Percentiles rank a stretch among this genome's conserved stretches.
Evolutionary conservation across 2,113 vertebrate species (phyloP).

Genomic region (Holacanthus passer): DNA sequence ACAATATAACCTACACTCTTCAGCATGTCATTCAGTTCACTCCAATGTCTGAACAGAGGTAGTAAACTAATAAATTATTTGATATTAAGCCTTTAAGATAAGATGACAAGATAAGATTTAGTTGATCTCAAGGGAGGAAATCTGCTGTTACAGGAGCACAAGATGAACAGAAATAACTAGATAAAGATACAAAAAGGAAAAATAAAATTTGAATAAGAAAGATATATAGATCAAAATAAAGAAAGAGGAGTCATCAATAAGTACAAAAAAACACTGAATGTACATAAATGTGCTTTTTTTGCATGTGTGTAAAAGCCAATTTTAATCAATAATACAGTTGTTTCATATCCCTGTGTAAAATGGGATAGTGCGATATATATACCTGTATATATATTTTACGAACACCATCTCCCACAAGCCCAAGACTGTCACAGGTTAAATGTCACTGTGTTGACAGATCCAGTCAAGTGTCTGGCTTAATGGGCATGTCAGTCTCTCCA

Average conservation of each 20-base stretch:
- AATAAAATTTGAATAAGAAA: no score
- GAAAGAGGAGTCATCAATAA: no score
- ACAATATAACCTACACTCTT: no score
- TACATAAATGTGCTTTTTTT: background rate
- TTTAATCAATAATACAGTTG: background rate
- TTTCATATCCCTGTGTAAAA: background rate
- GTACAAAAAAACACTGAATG: background rate
- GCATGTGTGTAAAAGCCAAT: background rate
- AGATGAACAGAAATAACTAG: background rate
- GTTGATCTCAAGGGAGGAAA: background rate
- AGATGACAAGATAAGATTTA: no score
- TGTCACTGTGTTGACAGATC: background rate
- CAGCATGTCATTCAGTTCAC: no score
- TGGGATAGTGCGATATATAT: background rate
- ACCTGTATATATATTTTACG: background rate
- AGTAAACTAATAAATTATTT: no score
- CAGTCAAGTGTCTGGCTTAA: background rate
- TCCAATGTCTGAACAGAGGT: background rate
- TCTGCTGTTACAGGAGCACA: background rate
- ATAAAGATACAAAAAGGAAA: background rate
- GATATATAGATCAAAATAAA: no score
- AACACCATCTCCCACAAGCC: constrained; percentile 4
- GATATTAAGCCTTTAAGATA: no score
- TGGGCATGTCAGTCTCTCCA: background rate
- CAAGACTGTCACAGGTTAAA: background rate